Percentiles rank a stretch among this genome's conserved stretches.
Conservation (phyloP, 2,797 vertebrate species). For the Premnoplex brunnescens region DNA sequence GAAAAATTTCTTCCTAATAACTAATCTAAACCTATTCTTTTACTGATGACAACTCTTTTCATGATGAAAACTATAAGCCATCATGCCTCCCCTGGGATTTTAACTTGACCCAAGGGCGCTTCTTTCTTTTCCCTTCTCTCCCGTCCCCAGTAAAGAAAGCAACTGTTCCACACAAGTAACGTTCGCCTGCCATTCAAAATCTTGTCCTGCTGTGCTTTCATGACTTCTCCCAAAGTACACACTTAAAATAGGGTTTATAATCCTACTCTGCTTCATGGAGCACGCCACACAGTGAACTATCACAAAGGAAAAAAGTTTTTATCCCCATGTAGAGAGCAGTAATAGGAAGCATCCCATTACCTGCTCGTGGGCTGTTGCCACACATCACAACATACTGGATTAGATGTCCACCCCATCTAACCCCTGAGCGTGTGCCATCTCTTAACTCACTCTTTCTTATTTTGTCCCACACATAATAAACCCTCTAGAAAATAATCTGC, state of each 20-base stretch:
- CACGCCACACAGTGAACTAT: not conserved
- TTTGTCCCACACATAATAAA: not conserved
- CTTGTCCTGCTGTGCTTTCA: constrained; percentile 6
- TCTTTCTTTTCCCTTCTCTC: not conserved
- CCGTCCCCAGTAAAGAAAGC: not conserved
- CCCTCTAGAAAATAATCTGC: not conserved
- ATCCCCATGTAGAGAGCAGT: not conserved
- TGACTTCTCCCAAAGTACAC: not conserved
- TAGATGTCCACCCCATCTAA: not conserved
- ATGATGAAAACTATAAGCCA: not conserved
- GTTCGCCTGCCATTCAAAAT: not conserved
- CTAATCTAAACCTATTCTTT: not conserved
- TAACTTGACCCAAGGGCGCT: not conserved
- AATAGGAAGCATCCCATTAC: not conserved
- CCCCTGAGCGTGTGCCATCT: not conserved
- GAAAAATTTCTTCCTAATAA: not conserved
- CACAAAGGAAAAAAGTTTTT: not conserved
- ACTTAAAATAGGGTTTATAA: constrained; percentile 8
- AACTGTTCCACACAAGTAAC: not conserved
- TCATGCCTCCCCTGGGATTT: not conserved
- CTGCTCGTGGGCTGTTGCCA: not conserved
- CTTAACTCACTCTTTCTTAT: not conserved
- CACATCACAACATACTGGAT: not conserved
- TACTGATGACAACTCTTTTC: not conserved
- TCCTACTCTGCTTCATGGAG: constrained; percentile 11